Percentiles rank a stretch among this genome's conserved stretches.
These are phyloP conservation scores for Conomelus anceps DNA, from an alignment of 2,888 invertebrate species.

Conservation along the genomic window DNA sequence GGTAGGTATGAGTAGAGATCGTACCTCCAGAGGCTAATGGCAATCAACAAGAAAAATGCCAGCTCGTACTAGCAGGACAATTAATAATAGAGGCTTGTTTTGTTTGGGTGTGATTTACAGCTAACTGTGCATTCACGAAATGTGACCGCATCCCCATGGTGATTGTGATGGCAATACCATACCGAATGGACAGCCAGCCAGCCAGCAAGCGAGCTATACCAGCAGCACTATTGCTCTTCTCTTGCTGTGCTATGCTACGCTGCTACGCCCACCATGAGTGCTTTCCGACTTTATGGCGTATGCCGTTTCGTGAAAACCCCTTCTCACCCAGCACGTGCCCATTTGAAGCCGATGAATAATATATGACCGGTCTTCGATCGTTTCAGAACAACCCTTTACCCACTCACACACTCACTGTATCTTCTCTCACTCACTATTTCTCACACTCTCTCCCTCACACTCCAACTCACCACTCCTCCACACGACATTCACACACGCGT, in stretches of 20 bases:
- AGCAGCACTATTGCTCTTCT: too few relatives aligned
- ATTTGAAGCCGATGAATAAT: neutral
- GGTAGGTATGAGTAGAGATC: neutral
- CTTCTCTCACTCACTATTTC: too few relatives aligned
- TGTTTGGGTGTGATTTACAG: neutral
- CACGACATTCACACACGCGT: neutral
- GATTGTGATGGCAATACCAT: neutral
- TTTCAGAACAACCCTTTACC: neutral
- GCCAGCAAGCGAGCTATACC: too few relatives aligned
- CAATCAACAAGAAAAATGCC: neutral
- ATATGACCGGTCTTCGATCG: neutral
- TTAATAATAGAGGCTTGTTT: neutral
- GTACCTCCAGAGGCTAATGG: neutral
- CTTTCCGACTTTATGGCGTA: neutral
- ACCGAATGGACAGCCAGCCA: neutral
- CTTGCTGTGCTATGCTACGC: too few relatives aligned
- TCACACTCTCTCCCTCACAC: too few relatives aligned
- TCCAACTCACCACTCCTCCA: neutral
- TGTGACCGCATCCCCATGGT: neutral
- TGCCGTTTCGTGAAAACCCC: neutral
- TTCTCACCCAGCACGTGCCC: neutral
- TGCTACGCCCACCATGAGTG: neutral
- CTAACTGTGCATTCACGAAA: neutral
- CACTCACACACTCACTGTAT: too few relatives aligned
- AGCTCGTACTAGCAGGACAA: neutral